Evolutionary conservation across 1,140 invertebrate species (phyloP), one percentile per base, ranked within the genome.

Genomic region (Drosophila mayri): DNA sequence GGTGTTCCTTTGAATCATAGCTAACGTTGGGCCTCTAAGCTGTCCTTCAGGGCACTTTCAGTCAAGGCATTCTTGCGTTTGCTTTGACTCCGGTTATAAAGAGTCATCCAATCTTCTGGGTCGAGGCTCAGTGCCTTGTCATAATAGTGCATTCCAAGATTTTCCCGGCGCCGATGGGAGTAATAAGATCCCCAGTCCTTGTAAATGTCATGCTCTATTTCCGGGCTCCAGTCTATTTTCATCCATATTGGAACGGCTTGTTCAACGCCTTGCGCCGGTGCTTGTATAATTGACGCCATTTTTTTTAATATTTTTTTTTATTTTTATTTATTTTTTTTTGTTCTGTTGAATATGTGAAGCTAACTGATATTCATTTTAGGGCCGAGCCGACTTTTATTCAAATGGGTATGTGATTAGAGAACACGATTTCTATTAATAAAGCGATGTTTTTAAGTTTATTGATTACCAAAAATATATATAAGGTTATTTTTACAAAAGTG

Each of bases 101-200:
- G 62, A 0, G 85, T 81, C 22, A 61, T 60, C 1, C 55, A 59
- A 52, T 92, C 90, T 9, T 84, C 41, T 4, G 68, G 47, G 4
- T 44, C 52, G 10, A 92, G 49, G 0, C 64, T 44, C 41, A 79
- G 44, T 4, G 90, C 91, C 30, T 90, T 91, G 41, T 87, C 41
- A 66, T 74, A 91, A 35, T 82, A 91, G 20, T 84, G n/a, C 44
- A 84, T 76, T 8, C 85, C 85, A 46, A 76, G 73, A 22, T 68
- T 81, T 41, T 82, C 71, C 18, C 84, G 68, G 11, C 75, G 72
- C 40, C 81, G 76, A 10, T 63, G 71, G 14, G 78, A 78, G 55
- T 91, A 92, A 30, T 82, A 87, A 16, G 82, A 70, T 12, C 82
- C 90, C 90, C 90, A 92, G 44, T 92, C 90, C 46, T 68, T 86